Base-by-base conservation (phyloP, 2,888 invertebrate species). In the Orthonychiurus folsomi region DNA sequence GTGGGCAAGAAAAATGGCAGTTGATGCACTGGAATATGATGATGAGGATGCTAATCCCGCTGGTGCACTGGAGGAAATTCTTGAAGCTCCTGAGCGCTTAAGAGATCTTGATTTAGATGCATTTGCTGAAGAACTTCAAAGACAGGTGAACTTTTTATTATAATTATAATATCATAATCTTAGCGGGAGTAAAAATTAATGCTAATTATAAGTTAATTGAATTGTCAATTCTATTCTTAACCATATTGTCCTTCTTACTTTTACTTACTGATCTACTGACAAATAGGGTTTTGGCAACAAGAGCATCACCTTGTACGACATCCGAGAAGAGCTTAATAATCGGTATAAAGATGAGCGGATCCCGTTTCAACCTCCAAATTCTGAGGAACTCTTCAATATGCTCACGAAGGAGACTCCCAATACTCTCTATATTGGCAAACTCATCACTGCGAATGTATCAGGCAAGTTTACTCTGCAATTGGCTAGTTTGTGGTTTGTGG, bases 1-100 rank as follows among this genome's bases (percentile, higher is more conserved):
- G 76, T 97, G 97, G 97, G 99, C 99, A 0, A 82, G 97, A 50
- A 99, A 99, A 80, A 99, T 99, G 97, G 99, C 99, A 0, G 95
- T 97, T 0, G 99, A 99, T 78, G 99, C 99, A 1, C 80, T 99
- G 56, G 99, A 99, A 74, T 95, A 96, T 74, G 96, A 97, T 75
- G 94, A 93, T 72, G 89, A 89, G 76, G 70, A 72, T 60, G 27
- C 62, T 0, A 94, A 95, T 78, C 95, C 96, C 0, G 95, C 96
- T 0, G 93, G 93, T 0, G 97, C 99, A 18, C 79, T 99, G 26
- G 97, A 97, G 78, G 97, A 97, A 78, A 97, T 99, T 75, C 80
- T 99, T 1, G 94, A 96, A 77, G 87, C 92, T 9, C 96, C 97
- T 0, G 94, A 95, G 75, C 82, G 93, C 72, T 79, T 95, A 26